Evolutionary conservation across 2,888 invertebrate species (phyloP).

Genomic region (Orthosia gothica): DNA sequence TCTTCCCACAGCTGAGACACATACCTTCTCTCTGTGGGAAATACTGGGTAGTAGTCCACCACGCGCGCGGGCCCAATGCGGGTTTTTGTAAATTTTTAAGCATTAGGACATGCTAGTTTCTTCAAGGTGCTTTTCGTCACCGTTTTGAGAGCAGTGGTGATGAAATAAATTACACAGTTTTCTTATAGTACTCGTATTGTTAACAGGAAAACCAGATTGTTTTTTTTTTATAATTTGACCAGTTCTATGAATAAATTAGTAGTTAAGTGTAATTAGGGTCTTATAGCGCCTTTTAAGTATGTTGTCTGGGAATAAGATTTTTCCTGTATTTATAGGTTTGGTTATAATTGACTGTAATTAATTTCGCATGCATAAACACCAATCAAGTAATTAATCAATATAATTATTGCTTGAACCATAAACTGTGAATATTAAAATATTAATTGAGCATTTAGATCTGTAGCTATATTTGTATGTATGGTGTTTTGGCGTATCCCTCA

Average conservation of each 20-base stretch:
- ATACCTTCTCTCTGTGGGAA: too few relatives aligned
- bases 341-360: neutral
- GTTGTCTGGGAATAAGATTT: neutral
- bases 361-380: neutral
- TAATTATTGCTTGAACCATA: neutral
- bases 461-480: too few relatives aligned
- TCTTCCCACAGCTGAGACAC: too few relatives aligned
- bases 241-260: constrained; percentile 18
- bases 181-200: neutral
- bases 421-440: neutral
- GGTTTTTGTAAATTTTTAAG: too few relatives aligned
- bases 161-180: too few relatives aligned
- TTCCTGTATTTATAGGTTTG: neutral
- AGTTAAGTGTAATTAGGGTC: neutral
- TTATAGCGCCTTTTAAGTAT: neutral
- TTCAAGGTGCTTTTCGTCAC: too few relatives aligned
- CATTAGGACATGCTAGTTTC: too few relatives aligned
- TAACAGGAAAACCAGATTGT: constrained; percentile 1
- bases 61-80: too few relatives aligned
- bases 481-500: too few relatives aligned
- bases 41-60: too few relatives aligned
- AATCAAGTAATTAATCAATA: neutral
- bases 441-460: too few relatives aligned
- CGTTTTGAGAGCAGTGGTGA: too few relatives aligned
- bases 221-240: neutral